phyloP scores from a whole-genome alignment of 2,797 vertebrate species.

The Takifugu ocellatus region DNA sequence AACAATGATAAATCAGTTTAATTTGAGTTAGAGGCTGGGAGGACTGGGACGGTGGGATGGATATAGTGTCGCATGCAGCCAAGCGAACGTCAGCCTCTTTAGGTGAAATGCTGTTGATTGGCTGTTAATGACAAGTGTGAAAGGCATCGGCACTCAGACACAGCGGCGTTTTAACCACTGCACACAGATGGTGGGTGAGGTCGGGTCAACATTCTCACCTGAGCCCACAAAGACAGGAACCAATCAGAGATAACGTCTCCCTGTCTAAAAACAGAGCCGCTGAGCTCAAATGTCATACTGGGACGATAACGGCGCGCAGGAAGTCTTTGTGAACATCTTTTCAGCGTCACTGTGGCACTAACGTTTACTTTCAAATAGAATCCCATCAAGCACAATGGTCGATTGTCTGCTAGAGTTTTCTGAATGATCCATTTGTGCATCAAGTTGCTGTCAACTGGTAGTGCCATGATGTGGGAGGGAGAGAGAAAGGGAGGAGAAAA shows the following conservation, averaged over 20 bases:
- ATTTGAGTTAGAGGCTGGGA: no score
- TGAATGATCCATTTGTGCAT: slow-evolving; percentile 68
- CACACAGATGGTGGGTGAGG: no score
- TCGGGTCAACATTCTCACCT: slow-evolving; percentile 10
- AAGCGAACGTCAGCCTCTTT: slow-evolving; percentile 18
- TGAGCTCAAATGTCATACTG: slow-evolving; percentile 14
- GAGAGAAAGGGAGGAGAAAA: slow-evolving; percentile 16
- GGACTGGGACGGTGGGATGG: no score
- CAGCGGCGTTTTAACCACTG: neutral
- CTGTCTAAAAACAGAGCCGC: slow-evolving; percentile 19
- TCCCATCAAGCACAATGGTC: slow-evolving; percentile 34
- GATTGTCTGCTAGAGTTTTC: slow-evolving; percentile 51
- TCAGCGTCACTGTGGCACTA: slow-evolving; percentile 25
- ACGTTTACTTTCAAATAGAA: slow-evolving; percentile 42
- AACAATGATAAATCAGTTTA: no score
- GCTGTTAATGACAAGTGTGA: slow-evolving; percentile 66
- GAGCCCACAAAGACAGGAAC: slow-evolving; percentile 17
- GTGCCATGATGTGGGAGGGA: slow-evolving; percentile 60
- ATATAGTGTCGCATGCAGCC: slow-evolving; percentile 3
- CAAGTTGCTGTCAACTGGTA: slow-evolving; percentile 71
- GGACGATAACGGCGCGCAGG: slow-evolving; percentile 17
- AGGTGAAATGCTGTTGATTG: slow-evolving; percentile 54
- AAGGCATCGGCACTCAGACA: slow-evolving; percentile 43
- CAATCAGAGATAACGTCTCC: neutral
- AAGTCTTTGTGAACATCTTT: slow-evolving; percentile 23